phyloP scores from a whole-genome alignment of 2,888 invertebrate species.

The Amphipoea oculea region DNA sequence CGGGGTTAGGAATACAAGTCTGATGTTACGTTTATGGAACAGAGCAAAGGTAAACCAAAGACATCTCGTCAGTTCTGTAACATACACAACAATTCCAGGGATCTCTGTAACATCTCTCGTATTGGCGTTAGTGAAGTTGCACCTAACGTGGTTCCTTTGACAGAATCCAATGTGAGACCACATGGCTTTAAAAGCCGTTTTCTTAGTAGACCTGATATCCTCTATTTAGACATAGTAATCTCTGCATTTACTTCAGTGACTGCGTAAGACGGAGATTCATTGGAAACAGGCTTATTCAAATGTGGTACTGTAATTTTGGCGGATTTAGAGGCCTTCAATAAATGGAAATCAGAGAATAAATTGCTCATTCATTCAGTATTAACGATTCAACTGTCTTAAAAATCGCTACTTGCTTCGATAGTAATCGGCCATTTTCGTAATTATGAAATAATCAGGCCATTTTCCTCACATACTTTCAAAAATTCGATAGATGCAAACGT shows the following conservation, averaged over 20 bases:
- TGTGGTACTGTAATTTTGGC: conserved; percentile 47
- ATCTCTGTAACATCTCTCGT: background rate
- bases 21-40: background rate
- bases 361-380: conserved; percentile 43
- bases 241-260: conserved; percentile 12
- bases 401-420: conserved; percentile 10
- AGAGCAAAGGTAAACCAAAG: background rate
- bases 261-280: conserved; percentile 28
- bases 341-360: conserved; percentile 52
- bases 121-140: background rate
- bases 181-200: conserved; percentile 3
- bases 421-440: background rate
- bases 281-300: conserved; percentile 52
- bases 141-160: conserved; percentile 20
- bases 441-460: background rate
- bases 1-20: background rate
- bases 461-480: background rate
- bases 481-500: background rate
- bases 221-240: conserved; percentile 21
- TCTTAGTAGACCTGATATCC: conserved; percentile 18
- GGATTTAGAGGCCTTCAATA: conserved; percentile 45
- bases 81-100: background rate
- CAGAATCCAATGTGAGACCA: conserved; percentile 2
- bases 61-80: background rate
- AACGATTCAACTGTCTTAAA: conserved; percentile 31